Base-by-base conservation (phyloP, 2,797 vertebrate genomes). In the Arrhamphus sclerolepis region DNA sequence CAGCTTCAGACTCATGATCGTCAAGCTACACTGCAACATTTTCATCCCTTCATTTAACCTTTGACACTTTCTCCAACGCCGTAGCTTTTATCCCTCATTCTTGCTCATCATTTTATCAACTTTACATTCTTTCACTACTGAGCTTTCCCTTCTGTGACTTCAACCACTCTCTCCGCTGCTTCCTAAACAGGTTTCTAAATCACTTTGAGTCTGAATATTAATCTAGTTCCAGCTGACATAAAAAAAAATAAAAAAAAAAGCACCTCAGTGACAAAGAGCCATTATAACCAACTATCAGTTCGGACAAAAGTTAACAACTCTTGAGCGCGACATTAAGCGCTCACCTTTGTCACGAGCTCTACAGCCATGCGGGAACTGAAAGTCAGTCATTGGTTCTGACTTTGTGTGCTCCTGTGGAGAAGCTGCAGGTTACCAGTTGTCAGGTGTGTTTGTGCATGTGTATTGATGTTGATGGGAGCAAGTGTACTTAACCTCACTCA, bases 61-160 rank as follows among this genome's bases (percentile, higher is more conserved):
- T 77, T 57, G 13, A 73, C 62, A 63, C 70, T 67, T 79, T 73
- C 68, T 66, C 75, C 73, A 83, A 73, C 79, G 75, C 77, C 56
- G 51, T 70, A 80, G 83, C 70, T 73, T 66, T 83, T 77, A 56
- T 61, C 54, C 38, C 70, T 86, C 85, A 76, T 80, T 83, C 84
- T 72, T 70, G 74, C 78, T 74, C 75, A 68, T 85, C 87, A 84
- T 82, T 85, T 66, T 72, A 79, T 72, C 19, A 79, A 78, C 70
- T 83, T 66, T 72, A 18, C 58, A 42, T 56, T 59, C 72, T 46
- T 56, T 70, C 48, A 57, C 22, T 55, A 21, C 48, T 47, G 75
- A 55, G 17, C 82, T 68, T 63, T 51, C 7, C 49, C 65, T 62
- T 78, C 69, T 75, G 56, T 1, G 7, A 56, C 78, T 70, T 56